A percentile compares a stretch with the other conserved stretches of the same genome.
Evolutionary conservation across 92 coral and sea anemone genomes (phyloP).

Genomic region (Palythoa heliodiscus): DNA sequence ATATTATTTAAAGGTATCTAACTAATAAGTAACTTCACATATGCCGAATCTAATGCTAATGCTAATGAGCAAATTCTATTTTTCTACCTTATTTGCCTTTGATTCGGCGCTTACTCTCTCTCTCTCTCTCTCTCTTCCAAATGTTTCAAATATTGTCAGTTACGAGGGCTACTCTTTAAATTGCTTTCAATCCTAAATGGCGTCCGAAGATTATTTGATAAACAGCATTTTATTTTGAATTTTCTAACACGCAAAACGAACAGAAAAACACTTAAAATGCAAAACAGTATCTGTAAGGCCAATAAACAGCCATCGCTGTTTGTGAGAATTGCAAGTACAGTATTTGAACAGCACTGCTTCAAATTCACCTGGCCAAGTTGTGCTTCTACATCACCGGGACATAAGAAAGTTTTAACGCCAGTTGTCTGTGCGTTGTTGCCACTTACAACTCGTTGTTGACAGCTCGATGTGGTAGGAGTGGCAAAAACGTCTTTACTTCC

Average conservation of each 20-base stretch:
- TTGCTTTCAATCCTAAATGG: no score
- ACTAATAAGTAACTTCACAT: no score
- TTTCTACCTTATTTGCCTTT: no score
- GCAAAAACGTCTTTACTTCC: slow-evolving; percentile 79
- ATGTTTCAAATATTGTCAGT: no score
- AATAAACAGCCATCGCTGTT: slow-evolving; percentile 16
- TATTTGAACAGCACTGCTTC: slow-evolving; percentile 40
- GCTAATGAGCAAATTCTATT: no score
- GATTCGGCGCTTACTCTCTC: no score
- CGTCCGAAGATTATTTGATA: no score
- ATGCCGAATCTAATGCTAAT: no score
- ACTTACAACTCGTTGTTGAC: slow-evolving; percentile 66
- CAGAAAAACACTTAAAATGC: background rate
- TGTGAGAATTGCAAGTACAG: slow-evolving; percentile 31
- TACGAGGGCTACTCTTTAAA: no score
- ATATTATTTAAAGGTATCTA: no score
- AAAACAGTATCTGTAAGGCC: slow-evolving; percentile 6
- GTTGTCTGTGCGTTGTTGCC: slow-evolving; percentile 69
- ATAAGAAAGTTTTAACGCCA: slow-evolving; percentile 65
- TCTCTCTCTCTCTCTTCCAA: no score
- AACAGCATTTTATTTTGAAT: no score
- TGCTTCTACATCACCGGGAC: slow-evolving; percentile 64
- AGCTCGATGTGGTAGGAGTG: slow-evolving; percentile 78
- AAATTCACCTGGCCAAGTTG: slow-evolving; percentile 64
- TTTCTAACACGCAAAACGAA: background rate